Evolutionary conservation across 2,797 vertebrate species (phyloP), one percentile per base, ranked within the genome.

Genomic region (Staurois parvus): DNA sequence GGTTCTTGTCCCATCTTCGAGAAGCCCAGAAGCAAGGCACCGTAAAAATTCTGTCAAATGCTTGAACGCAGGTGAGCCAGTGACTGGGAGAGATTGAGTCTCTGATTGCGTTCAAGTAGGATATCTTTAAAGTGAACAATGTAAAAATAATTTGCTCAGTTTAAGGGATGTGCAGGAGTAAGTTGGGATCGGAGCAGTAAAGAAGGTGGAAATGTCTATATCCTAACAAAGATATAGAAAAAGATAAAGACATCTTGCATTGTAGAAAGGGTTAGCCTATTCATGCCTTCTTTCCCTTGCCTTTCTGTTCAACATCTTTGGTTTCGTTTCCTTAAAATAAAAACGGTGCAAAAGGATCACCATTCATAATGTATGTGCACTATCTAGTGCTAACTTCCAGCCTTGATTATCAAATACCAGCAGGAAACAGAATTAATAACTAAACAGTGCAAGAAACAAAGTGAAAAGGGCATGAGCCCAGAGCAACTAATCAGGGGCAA

Each of bases 121-220:
- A 76, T 13, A 76, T 17, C 45, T 76, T 59, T 24, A 62, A 29
- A 59, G 59, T 34, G 74, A 76, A 76, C 74, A 59, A 76, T 76
- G 34, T 62, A 62, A 62, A 76, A 59, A 32, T 34, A 24, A 76
- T 76, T 59, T 62, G 52, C 52, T 76, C 74, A 59, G 29, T 52
- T 59, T 59, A 59, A 59, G 52, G 52, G 52, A 59, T 59, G 52
- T 59, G 19, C 21, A 59, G 6, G 52, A 59, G 52, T 59, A 59
- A 59, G 52, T 76, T 48, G 29, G 48, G 29, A 76, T n/a, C 34
- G 21, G 74, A 76, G 29, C 48, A 76, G 74, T 26, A n/a, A 4
- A 12, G 21, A 76, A 76, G 30, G 73, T 59, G 30, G 45, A 76
- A 52, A 56, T 24, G 52, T 59, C 52, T 59, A 59, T 24, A 24